Percentiles rank a stretch among this genome's conserved stretches.
Evolutionary conservation across 2,888 invertebrate genomes (phyloP).

Genomic region (Drosophila lacicola): DNA sequence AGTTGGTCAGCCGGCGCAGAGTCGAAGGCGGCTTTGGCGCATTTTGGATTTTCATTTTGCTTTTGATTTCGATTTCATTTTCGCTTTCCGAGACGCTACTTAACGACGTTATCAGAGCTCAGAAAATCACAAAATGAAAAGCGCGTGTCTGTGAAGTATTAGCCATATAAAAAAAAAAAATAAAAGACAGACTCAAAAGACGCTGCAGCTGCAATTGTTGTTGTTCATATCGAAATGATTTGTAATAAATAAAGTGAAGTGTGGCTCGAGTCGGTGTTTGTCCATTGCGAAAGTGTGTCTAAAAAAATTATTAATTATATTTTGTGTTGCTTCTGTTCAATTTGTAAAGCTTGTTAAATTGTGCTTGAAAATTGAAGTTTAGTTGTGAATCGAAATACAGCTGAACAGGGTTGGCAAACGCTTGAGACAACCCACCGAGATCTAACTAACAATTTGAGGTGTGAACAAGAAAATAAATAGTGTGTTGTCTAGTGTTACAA

Average conservation of each 20-base stretch:
- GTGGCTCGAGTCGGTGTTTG: slow-evolving; percentile 38
- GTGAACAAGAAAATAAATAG: not conserved
- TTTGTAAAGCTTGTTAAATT: slow-evolving; percentile 2
- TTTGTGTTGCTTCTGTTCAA: slow-evolving; percentile 15
- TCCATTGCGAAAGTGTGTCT: slow-evolving; percentile 74
- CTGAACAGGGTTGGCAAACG: not conserved
- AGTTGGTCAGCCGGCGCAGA: slow-evolving; percentile 37
- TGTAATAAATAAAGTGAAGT: slow-evolving; percentile 73
- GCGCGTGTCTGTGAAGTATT: slow-evolving; percentile 69
- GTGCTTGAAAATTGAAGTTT: slow-evolving; percentile 13
- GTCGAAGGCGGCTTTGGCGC: slow-evolving; percentile 14
- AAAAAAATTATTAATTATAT: slow-evolving; percentile 20
- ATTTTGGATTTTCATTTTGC: slow-evolving; percentile 19
- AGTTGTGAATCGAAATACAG: not conserved
- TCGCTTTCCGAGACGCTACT: slow-evolving; percentile 65
- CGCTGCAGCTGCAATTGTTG: slow-evolving; percentile 28
- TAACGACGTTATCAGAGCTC: slow-evolving; percentile 79
- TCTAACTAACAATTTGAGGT: too few species aligned
- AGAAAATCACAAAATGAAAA: slow-evolving; percentile 46
- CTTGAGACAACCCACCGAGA: not conserved
- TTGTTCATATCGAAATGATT: slow-evolving; percentile 23
- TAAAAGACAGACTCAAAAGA: slow-evolving; percentile 9
- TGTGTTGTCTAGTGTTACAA: not conserved
- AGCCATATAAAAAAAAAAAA: slow-evolving; percentile 44
- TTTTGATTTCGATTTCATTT: slow-evolving; percentile 53